phyloP scores from a whole-genome alignment of 1,140 invertebrate species.

The Procambarus clarkii region DNA sequence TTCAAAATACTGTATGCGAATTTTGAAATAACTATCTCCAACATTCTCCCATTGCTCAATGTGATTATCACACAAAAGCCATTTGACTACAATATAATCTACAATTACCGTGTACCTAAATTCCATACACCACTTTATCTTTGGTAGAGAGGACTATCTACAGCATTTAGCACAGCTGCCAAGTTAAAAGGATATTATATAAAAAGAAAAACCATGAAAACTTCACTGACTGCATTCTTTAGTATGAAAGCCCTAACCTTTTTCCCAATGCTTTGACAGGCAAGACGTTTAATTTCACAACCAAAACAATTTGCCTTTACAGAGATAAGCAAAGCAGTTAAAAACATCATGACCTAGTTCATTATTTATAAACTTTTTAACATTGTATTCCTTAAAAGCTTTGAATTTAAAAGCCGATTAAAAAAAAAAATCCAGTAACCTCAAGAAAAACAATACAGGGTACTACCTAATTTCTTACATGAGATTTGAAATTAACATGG shows the following conservation, averaged over 20 bases:
- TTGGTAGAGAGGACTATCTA: conserved; percentile 40
- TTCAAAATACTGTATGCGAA: background rate
- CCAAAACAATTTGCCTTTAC: background rate
- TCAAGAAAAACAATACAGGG: background rate
- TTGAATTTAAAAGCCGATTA: background rate
- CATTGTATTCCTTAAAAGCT: background rate
- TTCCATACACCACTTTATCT: conserved; percentile 35
- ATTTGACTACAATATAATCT: background rate
- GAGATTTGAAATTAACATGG: conserved; percentile 15
- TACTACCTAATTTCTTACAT: background rate
- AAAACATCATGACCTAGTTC: background rate
- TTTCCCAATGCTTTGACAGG: background rate
- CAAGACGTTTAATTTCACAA: background rate
- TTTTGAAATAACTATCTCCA: background rate
- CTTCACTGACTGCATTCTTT: background rate
- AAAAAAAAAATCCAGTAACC: background rate
- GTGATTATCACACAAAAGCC: background rate
- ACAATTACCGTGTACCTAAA: conserved; percentile 6
- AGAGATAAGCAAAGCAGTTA: conserved; percentile 7
- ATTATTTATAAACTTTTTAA: background rate
- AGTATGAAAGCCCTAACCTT: conserved; percentile 24
- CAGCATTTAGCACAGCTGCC: conserved; percentile 31
- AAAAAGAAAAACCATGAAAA: conserved; percentile 1
- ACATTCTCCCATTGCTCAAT: background rate
- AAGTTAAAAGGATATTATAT: conserved; percentile 26